phyloP scores from a whole-genome alignment of 2,113 vertebrate genomes.

The Nasalis larvatus region DNA sequence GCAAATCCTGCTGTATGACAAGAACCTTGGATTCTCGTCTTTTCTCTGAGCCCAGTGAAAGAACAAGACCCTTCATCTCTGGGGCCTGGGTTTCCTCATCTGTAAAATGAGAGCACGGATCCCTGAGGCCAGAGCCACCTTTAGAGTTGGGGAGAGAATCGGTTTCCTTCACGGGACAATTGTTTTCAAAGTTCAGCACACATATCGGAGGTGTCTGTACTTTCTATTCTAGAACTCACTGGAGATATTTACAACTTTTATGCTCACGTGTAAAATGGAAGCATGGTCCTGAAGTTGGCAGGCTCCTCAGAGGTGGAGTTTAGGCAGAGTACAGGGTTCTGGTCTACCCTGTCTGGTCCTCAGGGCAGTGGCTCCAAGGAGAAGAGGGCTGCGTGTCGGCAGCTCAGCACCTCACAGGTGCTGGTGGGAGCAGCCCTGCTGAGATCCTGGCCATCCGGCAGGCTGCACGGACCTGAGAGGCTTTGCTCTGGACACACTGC shows the following conservation, averaged over 20 bases:
- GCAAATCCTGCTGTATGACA: accelerated
- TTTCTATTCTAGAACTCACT: accelerated
- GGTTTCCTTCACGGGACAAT: accelerated
- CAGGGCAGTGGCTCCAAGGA: not conserved
- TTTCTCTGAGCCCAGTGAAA: not conserved
- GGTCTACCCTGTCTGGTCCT: not conserved
- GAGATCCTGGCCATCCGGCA: accelerated
- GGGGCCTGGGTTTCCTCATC: accelerated
- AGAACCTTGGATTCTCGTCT: accelerated
- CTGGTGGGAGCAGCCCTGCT: not conserved
- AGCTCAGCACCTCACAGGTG: accelerated
- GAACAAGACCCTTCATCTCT: accelerated
- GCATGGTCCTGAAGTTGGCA: accelerated
- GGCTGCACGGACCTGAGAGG: not conserved
- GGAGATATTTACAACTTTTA: no score
- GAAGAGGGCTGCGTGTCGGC: accelerated
- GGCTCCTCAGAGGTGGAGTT: accelerated
- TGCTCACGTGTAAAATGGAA: accelerated
- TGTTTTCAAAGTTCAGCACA: not conserved
- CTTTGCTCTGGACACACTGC: not conserved
- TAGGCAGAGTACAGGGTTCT: accelerated
- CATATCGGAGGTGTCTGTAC: accelerated
- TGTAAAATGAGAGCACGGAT: not conserved
- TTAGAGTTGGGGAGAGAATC: accelerated
- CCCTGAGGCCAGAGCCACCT: not conserved